Evolutionary conservation across 2,113 vertebrate genomes (phyloP), one percentile per base, ranked within the genome.

Genomic region (Pachypanchax playfairii): DNA sequence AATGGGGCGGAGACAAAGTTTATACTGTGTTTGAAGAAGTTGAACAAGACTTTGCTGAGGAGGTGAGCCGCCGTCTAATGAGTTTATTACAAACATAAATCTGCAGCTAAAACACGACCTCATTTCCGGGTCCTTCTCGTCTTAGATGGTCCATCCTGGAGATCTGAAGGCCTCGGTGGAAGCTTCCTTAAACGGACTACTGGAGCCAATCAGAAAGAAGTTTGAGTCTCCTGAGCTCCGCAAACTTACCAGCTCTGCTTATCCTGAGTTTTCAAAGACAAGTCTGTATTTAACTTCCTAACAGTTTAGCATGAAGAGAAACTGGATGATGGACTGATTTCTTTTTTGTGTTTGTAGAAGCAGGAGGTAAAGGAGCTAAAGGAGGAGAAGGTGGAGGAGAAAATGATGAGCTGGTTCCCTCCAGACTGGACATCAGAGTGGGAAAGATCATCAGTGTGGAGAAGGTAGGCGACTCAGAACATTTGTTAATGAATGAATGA

Each of bases 121-220:
- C n/a, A n/a, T n/a, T 13, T 17, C 0, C 0, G n/a, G n/a, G n/a
- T 20, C 1, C 1, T 58, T 15, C 3, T 60, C 1, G 2, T 54
- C 42, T 70, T 70, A 99, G 97, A 33, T 82, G 0, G 85, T 99
- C 58, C 97, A 99, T 62, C 97, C 97, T 0, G 97, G 96, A 74
- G 97, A 99, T 87, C 84, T 99, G 72, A 99, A 99, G 88, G 94
- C 93, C 54, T 98, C 97, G 0, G 94, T 99, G 62, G 97, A 99
- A 82, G 89, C 89, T 2, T 91, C 93, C 15, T 83, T 99, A 35
- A 97, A 98, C 86, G 93, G 94, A 48, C 88, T 99, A 26, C 87
- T 99, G 58, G 94, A 97, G 28, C 97, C 97, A 31, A 97, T 98
- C 87, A 92, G 97, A 64, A 97, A 98, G 78, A 98, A 94, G 86